Evolutionary conservation across 2,113 vertebrate species (phyloP).

Genomic region (Dicaeum eximium): DNA sequence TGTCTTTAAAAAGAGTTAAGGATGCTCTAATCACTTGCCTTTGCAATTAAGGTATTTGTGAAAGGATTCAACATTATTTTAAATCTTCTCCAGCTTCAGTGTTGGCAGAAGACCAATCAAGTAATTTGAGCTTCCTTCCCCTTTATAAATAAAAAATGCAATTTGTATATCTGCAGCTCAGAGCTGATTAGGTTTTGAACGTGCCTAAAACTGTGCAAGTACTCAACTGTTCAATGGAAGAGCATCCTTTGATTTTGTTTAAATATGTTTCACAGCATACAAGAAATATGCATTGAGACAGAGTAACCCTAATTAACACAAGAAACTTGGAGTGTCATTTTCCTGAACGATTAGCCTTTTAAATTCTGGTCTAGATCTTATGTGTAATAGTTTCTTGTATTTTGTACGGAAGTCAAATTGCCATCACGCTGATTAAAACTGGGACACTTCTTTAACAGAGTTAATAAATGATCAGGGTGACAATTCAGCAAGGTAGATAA

Average conservation of each 20-base stretch:
- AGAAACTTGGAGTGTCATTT: background rate
- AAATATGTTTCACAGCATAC: background rate
- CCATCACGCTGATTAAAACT: background rate
- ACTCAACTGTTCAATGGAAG: background rate
- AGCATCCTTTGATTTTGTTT: background rate
- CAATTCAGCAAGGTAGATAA: constrained; percentile 15
- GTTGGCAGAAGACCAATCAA: background rate
- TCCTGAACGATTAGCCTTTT: background rate
- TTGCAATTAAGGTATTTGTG: background rate
- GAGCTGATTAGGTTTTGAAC: background rate
- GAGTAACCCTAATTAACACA: background rate
- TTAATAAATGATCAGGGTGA: background rate
- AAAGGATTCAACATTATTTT: background rate
- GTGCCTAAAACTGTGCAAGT: background rate
- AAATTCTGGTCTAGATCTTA: background rate
- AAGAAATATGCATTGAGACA: background rate
- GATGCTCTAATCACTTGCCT: background rate
- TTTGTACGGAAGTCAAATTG: background rate
- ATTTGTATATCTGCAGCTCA: background rate
- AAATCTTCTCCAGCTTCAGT: background rate
- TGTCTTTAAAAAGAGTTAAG: background rate
- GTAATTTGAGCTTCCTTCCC: background rate
- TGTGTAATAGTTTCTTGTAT: background rate
- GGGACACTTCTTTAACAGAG: background rate
- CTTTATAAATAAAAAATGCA: background rate